A percentile compares a stretch with the other conserved stretches of the same genome.
Evolutionary conservation across 2,888 invertebrate genomes (phyloP).

Genomic region (Sesia apiformis): DNA sequence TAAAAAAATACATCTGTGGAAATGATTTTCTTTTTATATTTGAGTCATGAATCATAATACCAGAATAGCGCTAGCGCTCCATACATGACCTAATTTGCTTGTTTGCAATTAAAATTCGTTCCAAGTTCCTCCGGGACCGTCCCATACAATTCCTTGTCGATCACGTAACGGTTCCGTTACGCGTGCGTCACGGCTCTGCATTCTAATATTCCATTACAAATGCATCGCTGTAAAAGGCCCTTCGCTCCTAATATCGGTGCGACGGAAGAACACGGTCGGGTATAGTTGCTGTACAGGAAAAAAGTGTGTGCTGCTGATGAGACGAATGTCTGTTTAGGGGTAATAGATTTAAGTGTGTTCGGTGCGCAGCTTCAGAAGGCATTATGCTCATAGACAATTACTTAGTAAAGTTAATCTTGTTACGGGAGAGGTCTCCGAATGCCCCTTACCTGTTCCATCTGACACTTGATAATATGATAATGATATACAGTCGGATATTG

Average conservation of each 20-base stretch:
- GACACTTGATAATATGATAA: too few relatives aligned
- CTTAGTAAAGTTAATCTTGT: too few relatives aligned
- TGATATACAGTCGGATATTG: too few relatives aligned
- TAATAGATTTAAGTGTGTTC: too few relatives aligned
- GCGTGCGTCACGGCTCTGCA: constrained; percentile 25
- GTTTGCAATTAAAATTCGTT: constrained; percentile 53
- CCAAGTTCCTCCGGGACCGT: constrained; percentile 43
- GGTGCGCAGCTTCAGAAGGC: too few relatives aligned
- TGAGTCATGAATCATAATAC: background rate
- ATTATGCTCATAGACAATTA: too few relatives aligned
- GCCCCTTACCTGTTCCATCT: too few relatives aligned
- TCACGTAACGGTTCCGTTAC: constrained; percentile 31
- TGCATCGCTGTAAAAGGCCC: constrained; percentile 35
- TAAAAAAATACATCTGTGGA: background rate
- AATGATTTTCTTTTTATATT: background rate
- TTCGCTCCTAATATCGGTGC: constrained; percentile 25
- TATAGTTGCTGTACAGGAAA: too few relatives aligned
- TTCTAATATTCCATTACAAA: constrained; percentile 40
- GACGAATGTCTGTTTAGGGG: too few relatives aligned
- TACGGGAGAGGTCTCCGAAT: too few relatives aligned
- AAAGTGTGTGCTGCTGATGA: too few relatives aligned
- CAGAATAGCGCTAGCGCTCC: constrained; percentile 4
- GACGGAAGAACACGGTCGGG: background rate
- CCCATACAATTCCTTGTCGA: constrained; percentile 30
- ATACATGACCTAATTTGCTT: constrained; percentile 41